phyloP scores from a whole-genome alignment of 1,140 invertebrate genomes.

The Caenorhabditis inopinata region DNA sequence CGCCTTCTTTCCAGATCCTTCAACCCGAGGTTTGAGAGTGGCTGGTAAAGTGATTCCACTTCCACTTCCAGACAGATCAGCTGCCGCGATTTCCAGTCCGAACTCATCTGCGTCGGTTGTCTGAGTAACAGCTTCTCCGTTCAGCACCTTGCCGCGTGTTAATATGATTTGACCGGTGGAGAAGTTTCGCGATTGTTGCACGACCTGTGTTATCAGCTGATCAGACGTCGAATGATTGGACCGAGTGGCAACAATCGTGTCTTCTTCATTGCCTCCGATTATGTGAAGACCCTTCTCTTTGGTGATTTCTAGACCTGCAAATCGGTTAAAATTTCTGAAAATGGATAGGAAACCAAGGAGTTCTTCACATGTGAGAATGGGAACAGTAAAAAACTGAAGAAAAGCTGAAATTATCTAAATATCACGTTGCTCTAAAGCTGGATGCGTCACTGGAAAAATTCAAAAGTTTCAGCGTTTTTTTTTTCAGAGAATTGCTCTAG shows the following conservation, averaged over 20 bases:
- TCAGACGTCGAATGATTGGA: slow-evolving; percentile 14
- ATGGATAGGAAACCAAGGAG: no score
- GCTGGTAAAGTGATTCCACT: not conserved
- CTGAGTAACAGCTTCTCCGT: not conserved
- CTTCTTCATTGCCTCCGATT: not conserved
- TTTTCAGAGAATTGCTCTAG: no score
- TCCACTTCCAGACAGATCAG: not conserved
- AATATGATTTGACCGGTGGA: not conserved
- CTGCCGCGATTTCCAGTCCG: not conserved
- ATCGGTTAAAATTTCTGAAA: no score
- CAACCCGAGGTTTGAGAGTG: not conserved
- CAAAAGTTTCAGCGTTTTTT: no score
- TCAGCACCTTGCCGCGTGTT: not conserved
- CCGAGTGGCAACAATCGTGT: not conserved
- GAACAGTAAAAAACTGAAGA: no score
- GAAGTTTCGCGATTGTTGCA: slow-evolving; percentile 12
- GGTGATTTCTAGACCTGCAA: slow-evolving; percentile 26
- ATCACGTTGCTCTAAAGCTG: no score
- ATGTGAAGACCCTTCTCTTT: slow-evolving; percentile 8
- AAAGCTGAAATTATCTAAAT: no score
- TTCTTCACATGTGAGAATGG: no score
- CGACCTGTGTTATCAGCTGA: not conserved
- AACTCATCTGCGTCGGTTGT: not conserved
- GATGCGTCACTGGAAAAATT: no score
- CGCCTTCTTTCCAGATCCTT: not conserved